Evolutionary conservation across 1,140 invertebrate species (phyloP), one percentile per base, ranked within the genome.

Genomic region (Pogonomyrmex californicus): DNA sequence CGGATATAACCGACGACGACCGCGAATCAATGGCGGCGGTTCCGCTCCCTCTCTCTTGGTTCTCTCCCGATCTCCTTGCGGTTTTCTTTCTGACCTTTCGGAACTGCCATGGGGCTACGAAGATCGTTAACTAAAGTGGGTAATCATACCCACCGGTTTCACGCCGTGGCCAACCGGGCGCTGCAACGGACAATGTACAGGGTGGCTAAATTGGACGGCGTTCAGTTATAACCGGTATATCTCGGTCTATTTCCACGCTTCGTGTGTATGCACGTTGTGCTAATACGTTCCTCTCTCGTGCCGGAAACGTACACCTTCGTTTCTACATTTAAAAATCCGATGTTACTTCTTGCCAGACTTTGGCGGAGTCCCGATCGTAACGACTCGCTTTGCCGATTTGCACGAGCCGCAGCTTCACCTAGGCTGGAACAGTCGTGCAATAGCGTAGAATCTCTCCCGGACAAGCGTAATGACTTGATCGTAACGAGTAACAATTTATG

Each of bases 101-200:
- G 85, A 91, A 91, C 87, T 71, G 90, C 90, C 87, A 91, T 81
- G 65, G 87, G 88, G 91, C 86, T 86, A 78, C 81, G 77, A 90
- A 86, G 90, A 88, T 90, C 90, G 90, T 91, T 90, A 90, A 91
- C 90, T 90, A 91, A 91, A 91, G 90, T 91, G 90, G 90, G 89
- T 91, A 91, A 91, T 91, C 90, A 87, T 90, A 91, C 76, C 89
- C 89, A 91, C 89, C 89, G 89, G 89, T 91, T 91, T 91, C 89
- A 88, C 89, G 89, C 89, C 86, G 77, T 82, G 54, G 60, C 89
- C 76, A 79, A 87, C 75, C 89, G 56, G 56, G 66, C 86, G 75
- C 49, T 60, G 49, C 63, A 23, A 83, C 82, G 79, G 58, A 75
- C 38, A 63, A 62, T 88, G 17, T 91, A 91, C 86, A 66, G 89